phyloP scores from a whole-genome alignment of 1,140 invertebrate genomes.

The Rhizoglyphus robini region DNA sequence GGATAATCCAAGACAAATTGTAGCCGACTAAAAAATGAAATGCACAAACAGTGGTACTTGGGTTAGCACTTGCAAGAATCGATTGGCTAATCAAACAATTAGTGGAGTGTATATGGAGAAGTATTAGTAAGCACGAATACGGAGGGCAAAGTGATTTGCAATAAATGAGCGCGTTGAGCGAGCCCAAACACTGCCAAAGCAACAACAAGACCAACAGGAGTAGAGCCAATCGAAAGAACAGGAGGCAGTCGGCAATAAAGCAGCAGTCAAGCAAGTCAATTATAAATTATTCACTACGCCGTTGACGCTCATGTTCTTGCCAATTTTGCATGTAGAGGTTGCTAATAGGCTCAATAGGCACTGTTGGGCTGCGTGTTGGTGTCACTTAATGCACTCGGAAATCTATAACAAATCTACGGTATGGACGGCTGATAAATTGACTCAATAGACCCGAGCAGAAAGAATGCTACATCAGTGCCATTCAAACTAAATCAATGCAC shows the following conservation, averaged over 20 bases:
- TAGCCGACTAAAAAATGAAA: no score
- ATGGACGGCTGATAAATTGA: no score
- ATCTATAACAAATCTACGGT: no score
- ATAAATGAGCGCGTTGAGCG: no score
- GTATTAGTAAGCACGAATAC: neutral
- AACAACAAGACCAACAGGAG: neutral
- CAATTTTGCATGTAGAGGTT: neutral
- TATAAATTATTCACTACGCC: slow-evolving; percentile 1
- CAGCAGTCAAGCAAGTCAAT: slow-evolving; percentile 4
- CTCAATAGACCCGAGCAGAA: no score
- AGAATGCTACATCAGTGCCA: no score
- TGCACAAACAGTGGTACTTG: no score
- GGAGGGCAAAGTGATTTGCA: neutral
- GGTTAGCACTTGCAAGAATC: no score
- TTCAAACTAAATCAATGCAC: no score
- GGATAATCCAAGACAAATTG: neutral
- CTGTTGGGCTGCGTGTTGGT: neutral
- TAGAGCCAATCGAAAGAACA: neutral
- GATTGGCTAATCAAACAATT: neutral
- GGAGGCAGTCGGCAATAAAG: neutral
- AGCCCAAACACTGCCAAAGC: neutral
- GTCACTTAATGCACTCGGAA: no score
- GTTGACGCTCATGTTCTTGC: neutral
- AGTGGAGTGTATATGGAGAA: neutral
- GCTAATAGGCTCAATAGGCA: neutral